Evolutionary conservation across 2,113 vertebrate species (phyloP).

Genomic region (Daboia siamensis): DNA sequence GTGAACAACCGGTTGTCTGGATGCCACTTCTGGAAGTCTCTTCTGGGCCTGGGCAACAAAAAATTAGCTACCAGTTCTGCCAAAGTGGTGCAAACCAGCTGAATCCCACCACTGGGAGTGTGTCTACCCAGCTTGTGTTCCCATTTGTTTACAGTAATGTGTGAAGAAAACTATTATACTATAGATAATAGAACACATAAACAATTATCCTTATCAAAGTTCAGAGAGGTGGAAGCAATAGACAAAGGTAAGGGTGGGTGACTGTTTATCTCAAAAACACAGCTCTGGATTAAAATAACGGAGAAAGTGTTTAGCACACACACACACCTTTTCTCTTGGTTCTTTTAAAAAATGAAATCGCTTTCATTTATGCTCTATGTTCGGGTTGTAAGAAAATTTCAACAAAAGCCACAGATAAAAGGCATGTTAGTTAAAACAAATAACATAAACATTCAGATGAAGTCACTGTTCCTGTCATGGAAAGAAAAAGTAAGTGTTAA

Average conservation of each 20-base stretch:
- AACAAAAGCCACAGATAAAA: not conserved
- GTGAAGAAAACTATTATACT: not conserved
- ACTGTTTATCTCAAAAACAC: not conserved
- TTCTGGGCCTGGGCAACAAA: too few species aligned
- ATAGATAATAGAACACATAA: not conserved
- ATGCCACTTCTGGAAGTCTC: too few species aligned
- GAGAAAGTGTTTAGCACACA: not conserved
- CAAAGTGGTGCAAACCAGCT: too few species aligned
- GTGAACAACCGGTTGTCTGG: too few species aligned
- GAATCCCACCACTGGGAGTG: not conserved
- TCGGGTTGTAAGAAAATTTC: not conserved
- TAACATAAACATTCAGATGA: not conserved
- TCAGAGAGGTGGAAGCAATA: not conserved
- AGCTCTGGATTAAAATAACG: not conserved
- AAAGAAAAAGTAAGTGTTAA: not conserved
- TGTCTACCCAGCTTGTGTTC: not conserved
- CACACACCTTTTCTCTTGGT: not conserved
- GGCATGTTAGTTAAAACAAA: not conserved
- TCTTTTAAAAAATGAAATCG: not conserved
- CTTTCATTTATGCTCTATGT: not conserved
- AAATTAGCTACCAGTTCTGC: too few species aligned
- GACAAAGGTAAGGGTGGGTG: not conserved
- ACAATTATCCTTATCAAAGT: not conserved
- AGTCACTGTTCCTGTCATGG: not conserved
- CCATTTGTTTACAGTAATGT: not conserved